Conservation (phyloP, 2,797 vertebrate species). For the Bradypodion ventrale region DNA sequence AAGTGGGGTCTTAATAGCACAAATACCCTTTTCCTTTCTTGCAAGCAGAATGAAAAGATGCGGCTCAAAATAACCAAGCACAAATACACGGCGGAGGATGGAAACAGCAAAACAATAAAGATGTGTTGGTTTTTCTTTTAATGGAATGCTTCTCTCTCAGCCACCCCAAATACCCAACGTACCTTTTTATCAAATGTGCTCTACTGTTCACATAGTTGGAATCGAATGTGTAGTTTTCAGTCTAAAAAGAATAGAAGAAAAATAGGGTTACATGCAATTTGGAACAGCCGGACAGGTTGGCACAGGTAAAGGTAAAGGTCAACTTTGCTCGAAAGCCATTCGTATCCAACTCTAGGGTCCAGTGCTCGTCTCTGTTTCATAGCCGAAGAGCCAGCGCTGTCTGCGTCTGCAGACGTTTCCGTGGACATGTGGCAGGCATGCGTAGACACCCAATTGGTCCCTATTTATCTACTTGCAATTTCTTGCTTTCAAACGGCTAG, state of each 20-base stretch:
- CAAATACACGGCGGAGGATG: neutral
- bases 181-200: constrained; percentile 99
- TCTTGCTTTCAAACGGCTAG: too few species aligned
- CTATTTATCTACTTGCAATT: too few species aligned
- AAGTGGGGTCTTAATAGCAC: constrained; percentile 44
- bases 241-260: constrained; percentile 83
- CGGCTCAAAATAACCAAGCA: constrained; percentile 50
- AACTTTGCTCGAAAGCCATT: too few species aligned
- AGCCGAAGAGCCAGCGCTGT: too few species aligned
- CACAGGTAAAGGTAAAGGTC: neutral
- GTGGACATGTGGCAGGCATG: too few species aligned
- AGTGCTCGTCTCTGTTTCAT: too few species aligned
- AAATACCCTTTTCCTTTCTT: constrained; percentile 58
- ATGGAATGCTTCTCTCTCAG: constrained; percentile 42
- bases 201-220: constrained; percentile 99
- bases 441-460: too few species aligned
- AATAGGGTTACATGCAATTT: constrained; percentile 46
- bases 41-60: constrained; percentile 53
- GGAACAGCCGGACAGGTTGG: neutral
- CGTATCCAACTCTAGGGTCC: too few species aligned
- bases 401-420: too few species aligned
- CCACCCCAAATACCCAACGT: constrained; percentile 68
- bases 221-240: constrained; percentile 98
- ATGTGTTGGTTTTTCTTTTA: too few species aligned
- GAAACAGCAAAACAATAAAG: constrained; percentile 43